A percentile compares a stretch with the other conserved stretches of the same genome.
Evolutionary conservation across 2,888 invertebrate species (phyloP).

Genomic region (Drosophila monieri): DNA sequence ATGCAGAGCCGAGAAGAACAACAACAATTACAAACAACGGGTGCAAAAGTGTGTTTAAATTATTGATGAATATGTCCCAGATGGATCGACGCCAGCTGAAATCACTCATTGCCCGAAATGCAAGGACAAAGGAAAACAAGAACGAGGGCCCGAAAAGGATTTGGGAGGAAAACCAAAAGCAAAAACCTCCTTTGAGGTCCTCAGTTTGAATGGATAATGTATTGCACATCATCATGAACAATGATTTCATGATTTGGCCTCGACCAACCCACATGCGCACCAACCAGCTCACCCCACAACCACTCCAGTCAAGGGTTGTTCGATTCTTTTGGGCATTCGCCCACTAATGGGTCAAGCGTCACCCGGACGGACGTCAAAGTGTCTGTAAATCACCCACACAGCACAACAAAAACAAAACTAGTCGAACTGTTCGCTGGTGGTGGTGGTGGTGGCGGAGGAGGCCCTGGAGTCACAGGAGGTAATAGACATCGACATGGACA

Average conservation of each 20-base stretch:
- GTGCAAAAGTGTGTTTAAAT: conserved; percentile 63
- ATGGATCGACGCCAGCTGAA: conserved; percentile 69
- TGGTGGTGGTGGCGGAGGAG: conserved; percentile 4
- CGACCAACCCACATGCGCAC: conserved; percentile 21
- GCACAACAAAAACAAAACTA: conserved; percentile 45
- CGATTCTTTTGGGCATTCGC: conserved; percentile 61
- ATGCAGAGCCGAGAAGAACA: conserved; percentile 43
- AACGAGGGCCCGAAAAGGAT: conserved; percentile 10
- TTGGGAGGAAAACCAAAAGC: conserved; percentile 8
- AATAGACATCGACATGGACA: conserved; percentile 43
- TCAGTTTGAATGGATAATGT: conserved; percentile 68
- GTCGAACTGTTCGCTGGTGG: conserved; percentile 25
- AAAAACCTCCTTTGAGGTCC: conserved; percentile 58
- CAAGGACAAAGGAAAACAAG: conserved; percentile 25
- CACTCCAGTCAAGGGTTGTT: conserved; percentile 40
- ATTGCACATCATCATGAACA: conserved; percentile 78
- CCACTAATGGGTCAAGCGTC: conserved; percentile 78
- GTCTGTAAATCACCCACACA: conserved; percentile 76
- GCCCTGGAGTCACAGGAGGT: conserved; percentile 28
- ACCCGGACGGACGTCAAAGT: conserved; percentile 75
- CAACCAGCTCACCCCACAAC: conserved; percentile 10
- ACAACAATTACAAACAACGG: conserved; percentile 20
- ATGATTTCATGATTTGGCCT: conserved; percentile 77
- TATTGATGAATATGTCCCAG: conserved; percentile 76
- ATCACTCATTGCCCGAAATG: conserved; percentile 64